Evolutionary conservation across 2,113 vertebrate genomes (phyloP), one percentile per base, ranked within the genome.

Genomic region (Megaceryle torquata): DNA sequence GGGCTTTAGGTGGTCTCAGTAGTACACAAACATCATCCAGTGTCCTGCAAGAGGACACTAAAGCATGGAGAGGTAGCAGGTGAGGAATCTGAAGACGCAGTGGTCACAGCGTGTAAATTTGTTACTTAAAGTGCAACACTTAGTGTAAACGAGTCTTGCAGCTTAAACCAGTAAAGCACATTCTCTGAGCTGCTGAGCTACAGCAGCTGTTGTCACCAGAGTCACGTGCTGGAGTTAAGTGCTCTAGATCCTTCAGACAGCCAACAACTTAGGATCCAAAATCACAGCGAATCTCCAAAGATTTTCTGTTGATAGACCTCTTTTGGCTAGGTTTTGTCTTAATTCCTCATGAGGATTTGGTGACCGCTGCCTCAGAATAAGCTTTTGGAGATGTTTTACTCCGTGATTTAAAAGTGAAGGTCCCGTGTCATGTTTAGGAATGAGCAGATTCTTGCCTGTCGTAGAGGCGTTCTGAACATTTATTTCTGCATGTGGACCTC

Each of bases 401-500:
- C 75, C 20, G 85, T 92, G 81, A 74, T 76, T 93, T 81, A 24
- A 26, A 82, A 94, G 75, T 63, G 44, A 77, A 71, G 91, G 87
- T 94, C 95, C 94, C 46, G 3, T 91, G 87, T 83, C 24, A 31
- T 1, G 1, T 92, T 91, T 82, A 54, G 72, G 91, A 91, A 57
- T 15, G 69, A 95, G 82, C 64, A 81, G 80, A 72, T 91, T 82
- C 74, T 77, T 80, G 56, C 44, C 82, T 89, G 61, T 82, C 3
- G 2, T 61, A 82, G 86, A 50, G 85, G 56, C 39, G 13, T 33
- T 37, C 43, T 61, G 71, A 74, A 57, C 83, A 41, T 95, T 92
- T 81, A 86, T 91, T 94, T 94, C 96, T 95, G 85, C 93, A 90
- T 87, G 79, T 69, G 89, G 93, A 82, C 93, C 94, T 93, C 89